Conservation (phyloP, 1,140 invertebrate genomes). For the Drosophila kurseongensis region DNA sequence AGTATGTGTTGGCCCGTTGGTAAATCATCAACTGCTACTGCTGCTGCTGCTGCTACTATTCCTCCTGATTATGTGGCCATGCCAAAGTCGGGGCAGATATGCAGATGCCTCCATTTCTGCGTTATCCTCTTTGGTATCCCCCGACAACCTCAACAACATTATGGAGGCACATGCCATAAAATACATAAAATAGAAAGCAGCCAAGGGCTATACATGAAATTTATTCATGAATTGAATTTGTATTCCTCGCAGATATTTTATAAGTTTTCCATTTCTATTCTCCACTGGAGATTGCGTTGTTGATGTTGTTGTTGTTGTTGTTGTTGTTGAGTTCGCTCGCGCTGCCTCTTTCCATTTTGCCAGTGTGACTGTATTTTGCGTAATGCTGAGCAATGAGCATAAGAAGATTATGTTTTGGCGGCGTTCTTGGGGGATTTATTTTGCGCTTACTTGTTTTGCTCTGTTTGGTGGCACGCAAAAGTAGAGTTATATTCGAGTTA, state of each 20-base stretch:
- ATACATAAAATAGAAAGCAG: conserved; percentile 57
- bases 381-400: conserved; percentile 47
- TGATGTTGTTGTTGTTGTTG: neutral
- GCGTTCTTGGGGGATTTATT: conserved; percentile 22
- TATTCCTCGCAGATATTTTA: conserved; percentile 81
- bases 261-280: conserved; percentile 70
- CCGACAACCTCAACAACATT: conserved; percentile 11
- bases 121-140: neutral
- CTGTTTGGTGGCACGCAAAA: neutral
- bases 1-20: conserved; percentile 30
- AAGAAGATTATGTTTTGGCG: conserved; percentile 41
- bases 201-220: conserved; percentile 72
- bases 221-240: conserved; percentile 83
- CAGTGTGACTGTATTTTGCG: conserved; percentile 36
- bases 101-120: conserved; percentile 13
- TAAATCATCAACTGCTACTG: conserved; percentile 29
- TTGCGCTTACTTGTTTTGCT: conserved; percentile 19
- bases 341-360: conserved; percentile 8
- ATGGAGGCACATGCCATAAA: conserved; percentile 45
- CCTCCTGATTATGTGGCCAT: neutral
- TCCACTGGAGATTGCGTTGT: neutral
- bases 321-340: neutral
- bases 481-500: conserved; percentile 14
- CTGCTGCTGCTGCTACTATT: neutral
- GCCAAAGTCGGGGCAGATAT: conserved; percentile 29